Conservation (phyloP, 2,797 vertebrate species). For the Pogoniulus pusillus region DNA sequence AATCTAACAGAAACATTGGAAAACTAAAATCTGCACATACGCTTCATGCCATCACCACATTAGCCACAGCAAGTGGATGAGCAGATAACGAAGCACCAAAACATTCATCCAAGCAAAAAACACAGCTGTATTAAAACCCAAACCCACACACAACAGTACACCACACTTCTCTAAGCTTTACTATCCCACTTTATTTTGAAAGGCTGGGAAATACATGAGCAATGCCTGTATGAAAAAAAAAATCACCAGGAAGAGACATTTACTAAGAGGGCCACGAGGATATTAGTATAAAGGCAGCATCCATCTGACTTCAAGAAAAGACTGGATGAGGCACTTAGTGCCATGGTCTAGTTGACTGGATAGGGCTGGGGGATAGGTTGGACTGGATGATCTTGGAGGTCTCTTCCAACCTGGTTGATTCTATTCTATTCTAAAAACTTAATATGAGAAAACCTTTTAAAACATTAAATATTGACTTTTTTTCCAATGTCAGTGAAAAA, state of each 20-base stretch:
- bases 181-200: neutral
- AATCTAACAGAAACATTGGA: neutral
- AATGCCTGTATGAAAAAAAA: neutral
- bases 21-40: neutral
- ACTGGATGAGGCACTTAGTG: no score
- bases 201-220: neutral
- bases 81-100: neutral
- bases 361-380: no score
- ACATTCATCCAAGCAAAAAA: neutral
- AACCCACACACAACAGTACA: neutral
- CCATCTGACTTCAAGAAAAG: no score
- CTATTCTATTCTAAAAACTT: neutral
- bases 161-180: neutral
- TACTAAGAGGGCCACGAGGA: neutral
- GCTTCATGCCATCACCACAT: neutral
- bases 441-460: neutral
- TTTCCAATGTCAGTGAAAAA: neutral
- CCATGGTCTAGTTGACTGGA: no score
- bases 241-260: neutral
- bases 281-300: neutral
- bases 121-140: neutral
- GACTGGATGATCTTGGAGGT: no score
- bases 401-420: no score
- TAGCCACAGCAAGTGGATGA: neutral
- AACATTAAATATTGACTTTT: neutral